Evolutionary conservation across 2,797 vertebrate genomes (phyloP), one percentile per base, ranked within the genome.

Genomic region (Spheniscus humboldti): DNA sequence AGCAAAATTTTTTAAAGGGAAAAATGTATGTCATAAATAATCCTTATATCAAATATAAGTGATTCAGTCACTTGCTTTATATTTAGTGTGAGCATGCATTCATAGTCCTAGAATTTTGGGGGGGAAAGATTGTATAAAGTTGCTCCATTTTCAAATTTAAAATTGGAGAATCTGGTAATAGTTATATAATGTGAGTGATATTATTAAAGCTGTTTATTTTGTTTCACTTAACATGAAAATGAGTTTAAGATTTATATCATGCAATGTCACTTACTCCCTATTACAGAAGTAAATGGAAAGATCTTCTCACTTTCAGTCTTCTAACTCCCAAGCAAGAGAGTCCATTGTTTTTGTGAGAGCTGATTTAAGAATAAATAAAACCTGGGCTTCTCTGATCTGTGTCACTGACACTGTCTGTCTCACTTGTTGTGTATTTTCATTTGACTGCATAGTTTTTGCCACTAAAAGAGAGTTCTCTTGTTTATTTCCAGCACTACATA

Each of bases 231-330:
- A 63, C 66, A 53, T 60, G 62, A 94, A 92, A 92, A 83, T 72
- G 59, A 43, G 31, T 85, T 80, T 91, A 66, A 76, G 67, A 82
- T 71, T 88, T 90, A 48, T 83, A 77, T 60, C 1, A 6, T 37
- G 25, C 45, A 77, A 66, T 50, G 39, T 68, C 50, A 48, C 47
- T 33, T 68, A 64, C 31, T 57, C 91, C 35, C 27, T 60, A 7
- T 56, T 59, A 50, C 28, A 86, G 77, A 71, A 64, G 50, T 72
- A 64, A 80, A 83, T 75, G 55, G 67, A 79, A 94, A 88, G 48
- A 39, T 60, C 43, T 95, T 93, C 77, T 86, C 59, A 52, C 84
- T 96, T 73, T 91, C 31, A 60, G 24, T 47, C 45, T 96, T 97
- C 63, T 56, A 52, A 87, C 33, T 77, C 57, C 31, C 64, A 77